Evolutionary conservation across 2,113 vertebrate species (phyloP).

Genomic region (Syngnathoides biaculeatus): DNA sequence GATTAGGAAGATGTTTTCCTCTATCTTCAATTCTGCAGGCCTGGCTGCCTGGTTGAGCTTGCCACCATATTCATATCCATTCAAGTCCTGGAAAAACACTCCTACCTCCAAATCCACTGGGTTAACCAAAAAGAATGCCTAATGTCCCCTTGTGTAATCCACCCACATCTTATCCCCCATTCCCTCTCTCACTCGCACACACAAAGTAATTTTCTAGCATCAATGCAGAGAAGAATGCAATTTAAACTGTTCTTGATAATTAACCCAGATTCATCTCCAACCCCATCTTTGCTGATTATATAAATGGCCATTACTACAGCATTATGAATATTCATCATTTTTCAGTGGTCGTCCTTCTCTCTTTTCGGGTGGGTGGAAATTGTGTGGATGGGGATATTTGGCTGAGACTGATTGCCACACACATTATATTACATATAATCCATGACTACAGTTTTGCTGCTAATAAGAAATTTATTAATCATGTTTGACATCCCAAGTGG

Average conservation of each 20-base stretch:
- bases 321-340: conserved; percentile 65
- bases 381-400: conserved; percentile 22
- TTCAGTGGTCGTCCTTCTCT: conserved; percentile 50
- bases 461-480: conserved; percentile 45
- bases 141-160: conserved; percentile 23
- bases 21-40: conserved; percentile 59
- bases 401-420: conserved; percentile 42
- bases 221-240: conserved; percentile 65
- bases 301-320: conserved; percentile 57
- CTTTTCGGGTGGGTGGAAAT: conserved; percentile 51
- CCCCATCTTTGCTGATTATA: conserved; percentile 64
- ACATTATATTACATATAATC: conserved; percentile 40
- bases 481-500: conserved; percentile 32
- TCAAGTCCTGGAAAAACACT: conserved; percentile 44
- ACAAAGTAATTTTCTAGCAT: conserved; percentile 46
- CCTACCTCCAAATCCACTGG: conserved; percentile 27
- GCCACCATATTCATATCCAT: conserved; percentile 45
- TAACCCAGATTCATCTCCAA: conserved; percentile 64
- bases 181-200: background rate
- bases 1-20: conserved; percentile 61
- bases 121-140: conserved; percentile 26
- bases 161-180: conserved; percentile 8
- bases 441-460: conserved; percentile 42
- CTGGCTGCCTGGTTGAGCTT: conserved; percentile 22
- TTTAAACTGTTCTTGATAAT: conserved; percentile 71